Conservation (phyloP, 2,888 invertebrate species). For the Phortica okadai region DNA sequence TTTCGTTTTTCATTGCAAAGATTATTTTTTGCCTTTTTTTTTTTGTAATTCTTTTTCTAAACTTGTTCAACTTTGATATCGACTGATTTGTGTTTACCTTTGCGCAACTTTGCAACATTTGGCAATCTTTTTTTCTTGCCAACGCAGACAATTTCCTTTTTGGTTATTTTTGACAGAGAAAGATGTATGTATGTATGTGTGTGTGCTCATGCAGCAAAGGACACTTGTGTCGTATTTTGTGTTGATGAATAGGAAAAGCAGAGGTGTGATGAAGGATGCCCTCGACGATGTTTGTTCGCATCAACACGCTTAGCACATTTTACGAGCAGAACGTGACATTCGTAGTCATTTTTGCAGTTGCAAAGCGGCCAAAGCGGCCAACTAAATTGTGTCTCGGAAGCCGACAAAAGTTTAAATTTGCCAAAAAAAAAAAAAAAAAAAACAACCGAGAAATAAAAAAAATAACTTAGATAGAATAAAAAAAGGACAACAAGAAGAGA, state of each 20-base stretch:
- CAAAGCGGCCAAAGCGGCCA: not conserved
- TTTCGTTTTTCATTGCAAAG: not conserved
- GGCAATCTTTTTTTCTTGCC: not conserved
- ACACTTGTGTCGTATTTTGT: not conserved
- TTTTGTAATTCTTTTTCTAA: not conserved
- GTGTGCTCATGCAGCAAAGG: not conserved
- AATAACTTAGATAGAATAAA: not conserved
- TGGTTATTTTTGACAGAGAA: too few species aligned
- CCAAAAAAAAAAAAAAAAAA: not conserved
- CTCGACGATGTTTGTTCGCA: not conserved
- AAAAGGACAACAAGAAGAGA: not conserved
- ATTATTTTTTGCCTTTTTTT: not conserved
- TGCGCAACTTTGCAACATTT: too few species aligned
- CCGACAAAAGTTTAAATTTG: not conserved
- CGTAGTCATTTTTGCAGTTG: constrained; percentile 38
- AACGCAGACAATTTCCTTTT: not conserved
- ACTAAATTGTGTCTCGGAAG: not conserved
- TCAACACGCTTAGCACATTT: constrained; percentile 59
- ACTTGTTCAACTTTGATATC: too few species aligned
- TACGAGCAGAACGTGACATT: constrained; percentile 61
- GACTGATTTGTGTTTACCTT: too few species aligned
- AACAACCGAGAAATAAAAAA: not conserved
- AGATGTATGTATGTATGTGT: not conserved
- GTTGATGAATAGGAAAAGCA: not conserved
- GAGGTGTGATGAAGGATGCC: not conserved